Conservation (phyloP, 1,140 invertebrate genomes). For the Cotesia glomerata region DNA sequence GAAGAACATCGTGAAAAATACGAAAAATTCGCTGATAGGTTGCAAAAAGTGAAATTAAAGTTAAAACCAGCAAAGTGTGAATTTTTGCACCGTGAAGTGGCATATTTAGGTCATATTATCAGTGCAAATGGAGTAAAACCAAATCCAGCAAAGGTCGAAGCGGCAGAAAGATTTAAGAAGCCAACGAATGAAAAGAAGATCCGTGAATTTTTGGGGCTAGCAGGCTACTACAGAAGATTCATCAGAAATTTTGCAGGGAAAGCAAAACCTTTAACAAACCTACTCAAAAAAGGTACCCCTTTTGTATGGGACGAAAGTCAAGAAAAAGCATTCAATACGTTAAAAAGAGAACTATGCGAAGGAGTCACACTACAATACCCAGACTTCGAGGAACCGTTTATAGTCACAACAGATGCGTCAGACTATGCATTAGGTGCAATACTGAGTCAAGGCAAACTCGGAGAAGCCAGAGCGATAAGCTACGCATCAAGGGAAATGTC, state of each 20-base stretch:
- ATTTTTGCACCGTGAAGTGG: neutral
- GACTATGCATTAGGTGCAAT: conserved; percentile 33
- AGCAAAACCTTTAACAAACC: neutral
- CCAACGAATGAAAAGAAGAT: neutral
- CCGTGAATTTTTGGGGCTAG: neutral
- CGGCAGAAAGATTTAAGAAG: neutral
- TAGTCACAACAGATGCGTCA: conserved; percentile 36
- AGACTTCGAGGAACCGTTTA: conserved; percentile 37
- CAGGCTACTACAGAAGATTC: conserved; percentile 16
- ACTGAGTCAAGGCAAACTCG: conserved; percentile 33
- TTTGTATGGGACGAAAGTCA: neutral
- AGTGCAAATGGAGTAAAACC: neutral
- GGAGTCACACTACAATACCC: conserved; percentile 37
- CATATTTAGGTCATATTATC: neutral
- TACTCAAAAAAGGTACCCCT: neutral
- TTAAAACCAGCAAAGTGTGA: conserved; percentile 6
- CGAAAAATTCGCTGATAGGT: neutral
- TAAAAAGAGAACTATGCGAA: conserved; percentile 19
- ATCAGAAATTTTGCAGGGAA: conserved; percentile 3
- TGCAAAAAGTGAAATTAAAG: neutral
- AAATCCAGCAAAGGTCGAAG: neutral
- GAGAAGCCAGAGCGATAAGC: conserved; percentile 36
- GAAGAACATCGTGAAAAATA: neutral
- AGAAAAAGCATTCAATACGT: neutral
- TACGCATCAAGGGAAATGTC: conserved; percentile 25